Percentiles rank a stretch among this genome's conserved stretches.
Evolutionary conservation across 2,113 vertebrate species (phyloP).

Genomic region (Dicaeum eximium): DNA sequence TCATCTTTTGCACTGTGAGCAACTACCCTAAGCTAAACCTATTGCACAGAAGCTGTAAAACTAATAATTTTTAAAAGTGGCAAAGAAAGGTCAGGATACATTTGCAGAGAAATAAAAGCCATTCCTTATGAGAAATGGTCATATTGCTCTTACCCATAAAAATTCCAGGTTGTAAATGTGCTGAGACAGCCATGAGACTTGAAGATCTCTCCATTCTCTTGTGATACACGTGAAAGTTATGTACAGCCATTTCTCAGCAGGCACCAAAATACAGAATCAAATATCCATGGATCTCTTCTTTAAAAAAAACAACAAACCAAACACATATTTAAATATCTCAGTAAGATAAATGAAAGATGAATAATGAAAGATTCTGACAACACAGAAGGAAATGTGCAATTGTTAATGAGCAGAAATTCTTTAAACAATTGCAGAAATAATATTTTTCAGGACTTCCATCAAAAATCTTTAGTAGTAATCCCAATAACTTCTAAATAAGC

Average conservation of each 20-base stretch:
- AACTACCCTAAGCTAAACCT: background rate
- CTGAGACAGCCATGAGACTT: background rate
- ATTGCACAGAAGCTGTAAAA: background rate
- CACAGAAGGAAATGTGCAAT: background rate
- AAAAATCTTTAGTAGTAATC: background rate
- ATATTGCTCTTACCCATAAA: background rate
- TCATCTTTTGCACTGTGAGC: rapidly evolving
- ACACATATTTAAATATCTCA: background rate
- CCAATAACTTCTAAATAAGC: background rate
- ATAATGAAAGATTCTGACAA: background rate
- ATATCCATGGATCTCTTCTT: background rate
- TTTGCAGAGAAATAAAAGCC: background rate
- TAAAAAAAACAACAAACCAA: background rate
- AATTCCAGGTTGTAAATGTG: background rate
- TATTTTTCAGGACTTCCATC: background rate
- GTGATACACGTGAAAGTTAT: background rate
- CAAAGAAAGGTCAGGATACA: background rate
- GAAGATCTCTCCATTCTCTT: background rate
- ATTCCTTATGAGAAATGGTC: background rate
- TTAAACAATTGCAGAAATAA: background rate
- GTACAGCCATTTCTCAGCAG: background rate
- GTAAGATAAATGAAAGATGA: background rate
- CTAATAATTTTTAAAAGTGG: background rate
- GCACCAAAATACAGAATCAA: background rate
- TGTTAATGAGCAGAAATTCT: background rate